Conservation (phyloP, 2,888 invertebrate species). For the Baccha elongata region DNA sequence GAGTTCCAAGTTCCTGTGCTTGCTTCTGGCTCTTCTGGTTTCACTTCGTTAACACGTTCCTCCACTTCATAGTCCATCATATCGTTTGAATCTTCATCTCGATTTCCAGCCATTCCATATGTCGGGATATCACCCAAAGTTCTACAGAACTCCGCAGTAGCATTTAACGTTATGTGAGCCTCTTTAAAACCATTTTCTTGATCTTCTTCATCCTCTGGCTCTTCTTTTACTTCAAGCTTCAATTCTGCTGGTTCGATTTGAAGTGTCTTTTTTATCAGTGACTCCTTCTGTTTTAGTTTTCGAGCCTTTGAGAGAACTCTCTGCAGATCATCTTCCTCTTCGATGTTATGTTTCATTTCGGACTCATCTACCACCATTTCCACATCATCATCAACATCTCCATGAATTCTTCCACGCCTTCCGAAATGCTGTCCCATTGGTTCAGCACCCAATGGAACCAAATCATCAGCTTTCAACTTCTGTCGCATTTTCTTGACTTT, state of each 20-base stretch:
- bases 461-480: constrained; percentile 89
- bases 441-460: constrained; percentile 83
- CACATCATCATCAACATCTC: constrained; percentile 81
- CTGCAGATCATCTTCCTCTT: constrained; percentile 89
- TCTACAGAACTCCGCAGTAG: constrained; percentile 98
- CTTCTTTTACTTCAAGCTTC: constrained; percentile 84
- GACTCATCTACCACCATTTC: constrained; percentile 82
- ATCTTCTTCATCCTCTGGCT: constrained; percentile 77
- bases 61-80: constrained; percentile 83
- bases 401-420: constrained; percentile 76
- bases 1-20: constrained; percentile 92
- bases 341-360: constrained; percentile 82
- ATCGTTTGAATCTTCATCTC: constrained; percentile 90
- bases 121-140: constrained; percentile 97
- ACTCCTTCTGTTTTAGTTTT: constrained; percentile 85
- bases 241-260: constrained; percentile 79
- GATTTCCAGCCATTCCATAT: constrained; percentile 94
- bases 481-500: constrained; percentile 88
- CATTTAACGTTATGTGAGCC: constrained; percentile 91
- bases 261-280: constrained; percentile 79
- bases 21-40: constrained; percentile 83
- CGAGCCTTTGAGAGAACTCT: constrained; percentile 89
- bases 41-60: constrained; percentile 80
- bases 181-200: constrained; percentile 75
- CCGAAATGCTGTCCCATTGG: constrained; percentile 78